Evolutionary conservation across 2,797 vertebrate genomes (phyloP), one percentile per base, ranked within the genome.

Genomic region (Enteromius anoplus): DNA sequence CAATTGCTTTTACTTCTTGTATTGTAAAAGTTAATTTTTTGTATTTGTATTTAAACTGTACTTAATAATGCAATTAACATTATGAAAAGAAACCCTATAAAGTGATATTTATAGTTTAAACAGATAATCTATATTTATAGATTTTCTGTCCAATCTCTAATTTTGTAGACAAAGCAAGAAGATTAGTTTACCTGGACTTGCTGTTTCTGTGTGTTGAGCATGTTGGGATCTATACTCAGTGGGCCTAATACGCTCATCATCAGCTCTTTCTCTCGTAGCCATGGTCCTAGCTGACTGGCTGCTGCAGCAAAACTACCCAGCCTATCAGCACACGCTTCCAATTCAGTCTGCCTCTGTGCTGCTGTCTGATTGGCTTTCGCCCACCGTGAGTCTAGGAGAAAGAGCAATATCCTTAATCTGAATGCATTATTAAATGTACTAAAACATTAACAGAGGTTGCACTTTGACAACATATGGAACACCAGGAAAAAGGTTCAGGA

Each of bases 241-340:
- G 98, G 98, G 0, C 98, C 98, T 81, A 99, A 91, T 75, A 99
- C 98, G 0, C 98, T 98, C 98, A 99, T 98, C 98, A 99, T 99
- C 89, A 99, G 94, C 91, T 99, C 97, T 91, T 99, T 99, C 92
- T 99, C 98, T 90, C 92, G 92, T 14, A 99, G 95, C 98, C 98
- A 99, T 0, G 98, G 98, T 17, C 95, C 93, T 85, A 99, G 95
- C 92, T 99, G 98, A 85, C 87, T 92, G 73, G 97, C 96, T 0
- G 98, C 95, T 0, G 96, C 90, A 88, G 96, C 94, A 86, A 99
- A 99, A 79, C 91, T 96, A 81, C 96, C 97, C 91, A 99, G 93
- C 84, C 97, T 94, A 80, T 95, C 97, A 0, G 92, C 97, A 0
- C 97, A 98, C 34, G 96, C 95, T 90, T 99, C 97, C 83, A 99